phyloP scores from a whole-genome alignment of 2,888 invertebrate genomes.

The Troides oblongomaculatus region DNA sequence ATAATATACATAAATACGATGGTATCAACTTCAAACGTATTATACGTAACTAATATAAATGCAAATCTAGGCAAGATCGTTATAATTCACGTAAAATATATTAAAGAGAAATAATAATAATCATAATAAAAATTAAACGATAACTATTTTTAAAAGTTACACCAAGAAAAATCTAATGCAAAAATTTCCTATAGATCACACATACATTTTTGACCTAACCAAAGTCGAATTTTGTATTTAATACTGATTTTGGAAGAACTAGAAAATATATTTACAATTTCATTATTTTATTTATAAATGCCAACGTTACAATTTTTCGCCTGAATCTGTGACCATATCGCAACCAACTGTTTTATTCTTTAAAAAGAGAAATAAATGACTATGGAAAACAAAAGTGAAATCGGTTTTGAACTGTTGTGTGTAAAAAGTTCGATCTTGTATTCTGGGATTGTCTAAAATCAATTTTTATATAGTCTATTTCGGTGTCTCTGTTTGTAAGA shows the following conservation, averaged over 20 bases:
- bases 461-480: slow-evolving; percentile 73
- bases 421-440: slow-evolving; percentile 80
- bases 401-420: slow-evolving; percentile 61
- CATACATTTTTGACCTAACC: slow-evolving; percentile 78
- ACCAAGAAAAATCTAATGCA: slow-evolving; percentile 68
- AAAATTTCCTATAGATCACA: slow-evolving; percentile 76
- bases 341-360: slow-evolving; percentile 65
- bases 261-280: slow-evolving; percentile 78
- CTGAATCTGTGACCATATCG: slow-evolving; percentile 75
- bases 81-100: slow-evolving; percentile 68
- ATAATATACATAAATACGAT: slow-evolving; percentile 79
- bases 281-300: slow-evolving; percentile 51
- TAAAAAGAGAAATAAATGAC: slow-evolving; percentile 40
- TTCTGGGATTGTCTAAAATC: slow-evolving; percentile 78
- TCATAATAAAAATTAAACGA: slow-evolving; percentile 49
- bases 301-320: slow-evolving; percentile 74
- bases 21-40: slow-evolving; percentile 78
- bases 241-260: slow-evolving; percentile 81
- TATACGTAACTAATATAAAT: slow-evolving; percentile 75
- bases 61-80: slow-evolving; percentile 79
- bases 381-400: slow-evolving; percentile 54
- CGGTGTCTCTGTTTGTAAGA: slow-evolving; percentile 70
- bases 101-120: slow-evolving; percentile 55
- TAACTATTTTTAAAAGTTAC: slow-evolving; percentile 61
- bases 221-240: slow-evolving; percentile 79